Evolutionary conservation across 1,140 invertebrate genomes (phyloP), one percentile per base, ranked within the genome.

Genomic region (Calycopis cecrops): DNA sequence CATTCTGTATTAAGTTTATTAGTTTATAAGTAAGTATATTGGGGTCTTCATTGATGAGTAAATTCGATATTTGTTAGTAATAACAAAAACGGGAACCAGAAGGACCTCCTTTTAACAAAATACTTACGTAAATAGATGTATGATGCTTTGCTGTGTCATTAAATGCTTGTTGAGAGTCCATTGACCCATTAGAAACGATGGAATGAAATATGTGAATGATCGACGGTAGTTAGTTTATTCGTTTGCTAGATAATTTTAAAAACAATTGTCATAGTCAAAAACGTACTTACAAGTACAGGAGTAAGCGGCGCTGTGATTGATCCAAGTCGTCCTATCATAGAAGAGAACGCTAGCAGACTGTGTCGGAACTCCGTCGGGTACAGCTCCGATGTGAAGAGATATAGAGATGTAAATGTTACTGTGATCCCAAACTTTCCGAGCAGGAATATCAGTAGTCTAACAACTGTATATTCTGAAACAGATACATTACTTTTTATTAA

Each of bases 371-470:
- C 88, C 4, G 92, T 93, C 1, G 92, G 49, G 16, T 51, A 35
- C 33, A 51, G 49, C 16, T 51, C 49, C 8, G 49, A 51, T 2
- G 49, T 51, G 57, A 90, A 91, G 50, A 92, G 86, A 67, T 93
- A 93, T n/a, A 92, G 68, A 4, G 87, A 82, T 17, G 87, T 86
- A 63, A 91, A 90, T 3, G 90, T 85, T 51, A 89, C 77, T 0
- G 90, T 89, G 40, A 91, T 92, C 33, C 88, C 88, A 68, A 90
- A 90, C 76, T 92, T 93, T 1, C 92, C 92, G 4, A 89, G 21
- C 47, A 63, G 52, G 49, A 50, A 64, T 3, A 64, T 9, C n/a
- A 63, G 47, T 8, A 63, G 28, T 1, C 61, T 56, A 4, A 59
- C 42, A 1, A 56, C 49, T 0, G 56, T 48, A 47, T 62, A 14